A percentile compares a stretch with the other conserved stretches of the same genome.
phyloP scores from a whole-genome alignment of 2,888 invertebrate species.

The Eupithecia pulchellata region DNA sequence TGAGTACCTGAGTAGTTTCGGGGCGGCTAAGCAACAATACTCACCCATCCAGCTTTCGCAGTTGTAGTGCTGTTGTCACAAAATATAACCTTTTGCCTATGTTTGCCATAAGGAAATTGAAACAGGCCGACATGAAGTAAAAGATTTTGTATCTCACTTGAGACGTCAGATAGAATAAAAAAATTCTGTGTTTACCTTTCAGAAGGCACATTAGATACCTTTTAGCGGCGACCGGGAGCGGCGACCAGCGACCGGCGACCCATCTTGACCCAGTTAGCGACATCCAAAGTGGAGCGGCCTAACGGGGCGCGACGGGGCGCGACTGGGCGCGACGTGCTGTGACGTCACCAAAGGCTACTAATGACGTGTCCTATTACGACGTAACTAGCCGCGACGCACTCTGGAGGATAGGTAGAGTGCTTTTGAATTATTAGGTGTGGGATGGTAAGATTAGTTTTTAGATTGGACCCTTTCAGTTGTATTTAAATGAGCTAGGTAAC shows the following conservation, averaged over 20 bases:
- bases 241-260: conserved; percentile 29
- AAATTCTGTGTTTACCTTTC: conserved; percentile 26
- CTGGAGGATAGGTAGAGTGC: conserved; percentile 30
- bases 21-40: background rate
- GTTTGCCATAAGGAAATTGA: background rate
- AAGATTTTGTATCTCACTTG: background rate
- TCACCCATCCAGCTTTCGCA: background rate
- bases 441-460: conserved; percentile 12
- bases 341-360: conserved; percentile 70
- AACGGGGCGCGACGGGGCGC: conserved; percentile 67
- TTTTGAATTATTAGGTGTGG: conserved; percentile 25
- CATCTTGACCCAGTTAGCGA: conserved; percentile 55
- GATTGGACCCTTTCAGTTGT: background rate
- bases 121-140: background rate
- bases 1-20: background rate
- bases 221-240: conserved; percentile 32
- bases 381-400: conserved; percentile 62
- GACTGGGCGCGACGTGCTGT: conserved; percentile 60
- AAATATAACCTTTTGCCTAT: background rate
- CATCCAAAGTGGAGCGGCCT: conserved; percentile 52
- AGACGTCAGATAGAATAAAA: background rate
- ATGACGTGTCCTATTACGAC: conserved; percentile 60
- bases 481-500: background rate
- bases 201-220: conserved; percentile 34
- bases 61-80: no score